Evolutionary conservation across 2,888 invertebrate genomes (phyloP), one percentile per base, ranked within the genome.

Genomic region (Aricia artaxerxes): DNA sequence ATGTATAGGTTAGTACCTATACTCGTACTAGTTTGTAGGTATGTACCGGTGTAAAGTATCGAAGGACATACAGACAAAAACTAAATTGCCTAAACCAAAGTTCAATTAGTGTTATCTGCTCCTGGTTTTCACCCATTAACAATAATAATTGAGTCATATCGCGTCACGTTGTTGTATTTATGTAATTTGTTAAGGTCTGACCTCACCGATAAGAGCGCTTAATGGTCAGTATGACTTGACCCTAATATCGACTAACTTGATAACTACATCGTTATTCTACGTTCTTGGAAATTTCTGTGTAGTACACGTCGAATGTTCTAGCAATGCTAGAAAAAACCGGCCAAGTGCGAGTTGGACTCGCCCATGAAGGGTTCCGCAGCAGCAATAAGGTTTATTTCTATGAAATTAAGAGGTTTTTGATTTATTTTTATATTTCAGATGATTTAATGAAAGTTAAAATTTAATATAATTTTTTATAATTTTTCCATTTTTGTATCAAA

Each of bases 171-270:
- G 69, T 64, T 35, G 69, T 64, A 64, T 69, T 69, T 69, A 69
- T 69, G 69, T 69, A 69, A 69, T 69, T 69, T 69, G 69, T 35
- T 7, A 69, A 69, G 69, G 69, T 69, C 35, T 76, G 76, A 76
- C 76, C 57, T 76, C 57, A 57, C 35, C 24, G 76, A 76, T 76
- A 76, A 76, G 76, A 76, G 31, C 40, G n/a, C 31, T 35, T 76
- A 76, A 75, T 75, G 44, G 75, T 57, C 35, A 16, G 53, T 76
- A 76, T 13, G 11, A 31, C 57, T 76, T 76, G 76, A 76, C 76
- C 76, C 57, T 53, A 76, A 76, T 76, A 69, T 69, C 69, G 35
- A 13, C 69, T 35, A 35, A 11, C 64, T 16, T 35, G 69, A 69
- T 69, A 69, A 69, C 13, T 38, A 64, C 4, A 31, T 64, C 31